phyloP scores from a whole-genome alignment of 2,888 invertebrate genomes.

The Neoitamus cyanurus region DNA sequence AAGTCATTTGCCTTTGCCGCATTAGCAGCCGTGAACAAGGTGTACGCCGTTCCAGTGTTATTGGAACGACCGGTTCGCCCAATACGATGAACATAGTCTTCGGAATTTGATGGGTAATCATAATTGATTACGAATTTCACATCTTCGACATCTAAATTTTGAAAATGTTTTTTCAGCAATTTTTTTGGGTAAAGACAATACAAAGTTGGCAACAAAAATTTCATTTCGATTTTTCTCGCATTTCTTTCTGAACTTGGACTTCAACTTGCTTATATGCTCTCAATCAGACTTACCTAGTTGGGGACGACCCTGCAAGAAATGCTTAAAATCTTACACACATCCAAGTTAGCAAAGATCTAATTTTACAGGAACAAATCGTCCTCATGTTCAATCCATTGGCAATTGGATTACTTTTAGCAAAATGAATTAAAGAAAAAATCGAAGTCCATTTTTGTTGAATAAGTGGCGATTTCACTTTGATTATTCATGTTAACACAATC shows the following conservation, averaged over 20 bases:
- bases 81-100: conserved; percentile 94
- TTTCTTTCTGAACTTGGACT: conserved; percentile 62
- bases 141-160: conserved; percentile 91
- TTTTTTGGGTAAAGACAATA: neutral
- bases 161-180: conserved; percentile 33
- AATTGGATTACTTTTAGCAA: conserved; percentile 48
- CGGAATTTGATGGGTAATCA: conserved; percentile 97
- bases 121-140: conserved; percentile 99
- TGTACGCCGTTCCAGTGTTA: conserved; percentile 95
- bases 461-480: conserved; percentile 28
- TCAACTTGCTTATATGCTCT: conserved; percentile 56
- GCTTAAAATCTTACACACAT: conserved; percentile 16
- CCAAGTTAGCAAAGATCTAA: conserved; percentile 11
- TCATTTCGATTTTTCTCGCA: conserved; percentile 55
- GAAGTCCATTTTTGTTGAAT: conserved; percentile 66
- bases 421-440: conserved; percentile 59
- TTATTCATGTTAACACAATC: neutral
- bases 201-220: conserved; percentile 62
- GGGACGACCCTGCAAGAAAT: conserved; percentile 27
- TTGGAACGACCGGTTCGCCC: conserved; percentile 94
- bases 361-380: conserved; percentile 30
- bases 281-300: conserved; percentile 30
- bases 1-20: conserved; percentile 91
- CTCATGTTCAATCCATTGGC: conserved; percentile 19
- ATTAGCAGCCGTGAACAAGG: conserved; percentile 93